A percentile compares a stretch with the other conserved stretches of the same genome.
Evolutionary conservation across 1,140 invertebrate species (phyloP).

Genomic region (Cotesia glomerata): DNA sequence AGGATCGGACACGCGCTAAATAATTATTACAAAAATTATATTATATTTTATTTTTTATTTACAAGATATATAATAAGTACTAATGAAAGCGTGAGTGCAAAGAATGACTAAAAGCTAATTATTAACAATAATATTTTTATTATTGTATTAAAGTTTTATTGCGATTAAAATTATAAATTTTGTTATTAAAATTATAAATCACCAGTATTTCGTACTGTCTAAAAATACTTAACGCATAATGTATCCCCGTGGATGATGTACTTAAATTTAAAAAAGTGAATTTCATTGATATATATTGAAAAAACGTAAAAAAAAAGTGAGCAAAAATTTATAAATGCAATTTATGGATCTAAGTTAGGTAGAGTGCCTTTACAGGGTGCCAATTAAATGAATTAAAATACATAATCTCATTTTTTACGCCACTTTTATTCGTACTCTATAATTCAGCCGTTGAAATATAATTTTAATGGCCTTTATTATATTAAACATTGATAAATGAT

Average conservation of each 20-base stretch:
- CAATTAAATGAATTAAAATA: neutral
- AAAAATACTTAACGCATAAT: constrained; percentile 54
- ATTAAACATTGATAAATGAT: neutral
- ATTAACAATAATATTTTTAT: constrained; percentile 24
- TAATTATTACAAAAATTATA: too few species aligned
- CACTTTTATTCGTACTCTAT: neutral
- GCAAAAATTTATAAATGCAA: constrained; percentile 13
- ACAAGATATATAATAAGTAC: neutral
- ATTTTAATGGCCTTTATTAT: neutral
- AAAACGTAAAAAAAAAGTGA: too few species aligned
- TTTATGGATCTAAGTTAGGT: neutral
- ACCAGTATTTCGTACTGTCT: constrained; percentile 57
- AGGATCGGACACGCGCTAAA: constrained; percentile 22
- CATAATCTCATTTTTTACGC: neutral
- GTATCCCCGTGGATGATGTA: constrained; percentile 56
- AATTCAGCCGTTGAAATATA: neutral
- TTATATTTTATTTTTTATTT: constrained; percentile 7
- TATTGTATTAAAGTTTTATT: constrained; percentile 21
- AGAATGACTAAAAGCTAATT: neutral
- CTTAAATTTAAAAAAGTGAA: constrained; percentile 49
- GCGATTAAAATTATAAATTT: constrained; percentile 12
- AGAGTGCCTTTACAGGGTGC: constrained; percentile 9
- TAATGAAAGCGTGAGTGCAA: neutral
- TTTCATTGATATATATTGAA: neutral
- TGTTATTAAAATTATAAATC: constrained; percentile 36